Conservation (phyloP, 2,113 vertebrate species). For the Silurus asotus region DNA sequence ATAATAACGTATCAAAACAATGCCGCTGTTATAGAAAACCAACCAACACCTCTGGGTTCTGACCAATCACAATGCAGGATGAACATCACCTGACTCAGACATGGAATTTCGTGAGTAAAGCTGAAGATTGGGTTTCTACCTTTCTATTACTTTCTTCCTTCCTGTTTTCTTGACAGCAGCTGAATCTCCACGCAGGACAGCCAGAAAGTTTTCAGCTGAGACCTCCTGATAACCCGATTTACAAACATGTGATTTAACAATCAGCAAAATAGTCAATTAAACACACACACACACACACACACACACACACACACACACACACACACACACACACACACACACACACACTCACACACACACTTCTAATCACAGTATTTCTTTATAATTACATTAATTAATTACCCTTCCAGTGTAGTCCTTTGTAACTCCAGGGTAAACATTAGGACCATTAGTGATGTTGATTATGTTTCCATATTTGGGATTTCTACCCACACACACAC, state of each 20-base stretch:
- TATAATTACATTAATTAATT: background rate
- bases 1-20: background rate
- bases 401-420: slow-evolving; percentile 44
- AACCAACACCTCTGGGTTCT: background rate
- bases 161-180: slow-evolving; percentile 14
- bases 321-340: background rate
- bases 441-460: slow-evolving; percentile 21
- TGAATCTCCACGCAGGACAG: slow-evolving; percentile 30
- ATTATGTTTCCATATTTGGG: slow-evolving; percentile 36
- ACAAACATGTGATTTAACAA: background rate
- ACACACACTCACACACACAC: background rate
- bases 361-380: background rate
- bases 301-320: background rate
- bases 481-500: slow-evolving; percentile 32
- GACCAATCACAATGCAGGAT: background rate
- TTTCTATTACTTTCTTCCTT: slow-evolving; percentile 20
- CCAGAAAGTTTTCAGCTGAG: slow-evolving; percentile 30
- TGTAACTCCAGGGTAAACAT: slow-evolving; percentile 33
- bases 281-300: too few species aligned
- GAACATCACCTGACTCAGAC: background rate
- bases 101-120: background rate
- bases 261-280: background rate
- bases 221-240: slow-evolving; percentile 25
- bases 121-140: background rate
- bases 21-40: background rate